Evolutionary conservation across 2,113 vertebrate species (phyloP), one percentile per base, ranked within the genome.

Genomic region (Microcebus ravelobensis): DNA sequence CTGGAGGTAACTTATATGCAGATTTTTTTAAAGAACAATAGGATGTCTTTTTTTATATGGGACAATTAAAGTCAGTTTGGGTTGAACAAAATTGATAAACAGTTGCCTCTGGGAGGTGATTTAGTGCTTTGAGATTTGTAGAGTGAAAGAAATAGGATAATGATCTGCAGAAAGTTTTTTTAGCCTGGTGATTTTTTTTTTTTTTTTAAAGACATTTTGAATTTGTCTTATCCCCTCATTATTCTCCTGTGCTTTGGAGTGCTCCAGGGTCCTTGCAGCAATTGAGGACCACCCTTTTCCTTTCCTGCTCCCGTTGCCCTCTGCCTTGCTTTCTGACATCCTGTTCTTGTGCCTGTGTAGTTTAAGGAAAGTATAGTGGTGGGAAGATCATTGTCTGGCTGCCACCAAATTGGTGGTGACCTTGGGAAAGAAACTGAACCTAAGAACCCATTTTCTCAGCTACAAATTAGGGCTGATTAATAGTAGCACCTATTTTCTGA

Each of bases 41-140:
- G 42, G 59, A 20, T 68, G 52, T 76, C 67, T 79, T 61, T 65
- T 74, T 89, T 29, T 65, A 81, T 79, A 4, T 48, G 39, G 59
- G 42, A 17, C 73, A 74, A 59, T 86, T 96, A 77, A 95, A 83
- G 25, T 73, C 79, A 2, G 61, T 92, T 74, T 96, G 7, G 6
- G 20, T 21, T 70, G 90, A 87, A 57, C 8, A 87, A 48, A 87
- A 92, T 86, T 89, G 83, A 13, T 85, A 57, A 57, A 10, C 48
- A 67, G 52, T 82, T 83, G 45, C 45, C 55, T 61, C 39, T 76
- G 50, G 74, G 88, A 84, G 55, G 36, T 3, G 12, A 63, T 67
- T 91, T 59, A 82, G 25, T 91, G n/a, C 67, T 94, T 93, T 73
- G 83, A 79, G 73, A 31, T 90, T 80, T 74, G 29, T 34, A 3